Evolutionary conservation across 1,140 invertebrate species (phyloP), one percentile per base, ranked within the genome.

Genomic region (Hirudo medicinalis): DNA sequence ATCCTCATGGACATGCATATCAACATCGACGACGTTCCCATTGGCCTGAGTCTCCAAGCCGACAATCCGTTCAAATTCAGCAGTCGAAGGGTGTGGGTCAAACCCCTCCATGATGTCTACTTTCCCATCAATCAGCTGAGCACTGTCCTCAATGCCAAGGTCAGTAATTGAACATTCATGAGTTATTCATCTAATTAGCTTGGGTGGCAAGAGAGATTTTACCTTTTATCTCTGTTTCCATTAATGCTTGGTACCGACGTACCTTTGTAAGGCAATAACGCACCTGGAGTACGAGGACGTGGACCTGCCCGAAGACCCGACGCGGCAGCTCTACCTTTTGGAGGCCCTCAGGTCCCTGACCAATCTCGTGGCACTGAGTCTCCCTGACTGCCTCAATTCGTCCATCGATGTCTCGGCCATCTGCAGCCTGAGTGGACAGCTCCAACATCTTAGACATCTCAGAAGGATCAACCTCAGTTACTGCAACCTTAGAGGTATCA

Each of bases 21-120:
- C 40, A 78, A 74, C 3, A 73, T 80, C 27, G 79, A 80, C 69
- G 79, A 80, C 71, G 78, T 80, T n/a, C 78, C 77, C 5, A 78
- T 80, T 57, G 79, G 79, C 13, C 72, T 80, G 22, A 77, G 75
- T 32, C 70, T 80, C 29, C 79, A 80, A 72, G 54, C 74, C 8
- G 69, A 75, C 29, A 76, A 77, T 13, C 79, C 78, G 0, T 80
- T 79, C 72, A 73, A 77, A 40, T 80, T 78, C 69, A 73, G 73
- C 11, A 13, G n/a, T 13, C 15, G 77, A 67, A 75, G 75, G n/a
- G 71, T 79, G 15, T 80, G 79, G 78, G 73, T 75, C 29, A 76
- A 78, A 67, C 74, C 74, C 5, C 76, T 80, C 25, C 63, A 74
- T 0, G 79, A 80, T 54, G 76, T 80, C 15, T 57, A 19, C 32